Percentiles rank a stretch among this genome's conserved stretches.
Evolutionary conservation across 2,797 vertebrate genomes (phyloP).

Genomic region (Glyptemys insculpta): DNA sequence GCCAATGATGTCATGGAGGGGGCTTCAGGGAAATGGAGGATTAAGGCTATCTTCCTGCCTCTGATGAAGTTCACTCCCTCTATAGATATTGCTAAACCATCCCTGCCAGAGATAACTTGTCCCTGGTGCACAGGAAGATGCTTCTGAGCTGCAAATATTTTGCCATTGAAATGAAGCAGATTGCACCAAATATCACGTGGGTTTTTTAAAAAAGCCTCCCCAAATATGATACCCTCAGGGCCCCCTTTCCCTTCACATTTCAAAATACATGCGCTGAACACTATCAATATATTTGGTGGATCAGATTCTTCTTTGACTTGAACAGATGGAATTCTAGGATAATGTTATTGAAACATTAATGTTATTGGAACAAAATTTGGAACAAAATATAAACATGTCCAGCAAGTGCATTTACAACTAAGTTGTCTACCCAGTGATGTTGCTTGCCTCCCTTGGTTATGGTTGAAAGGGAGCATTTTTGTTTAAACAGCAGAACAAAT

Average conservation of each 20-base stretch:
- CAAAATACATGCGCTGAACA: not conserved
- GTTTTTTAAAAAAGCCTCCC: not conserved
- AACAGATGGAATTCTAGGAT: not conserved
- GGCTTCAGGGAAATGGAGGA: not conserved
- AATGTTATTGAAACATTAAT: not conserved
- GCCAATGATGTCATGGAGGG: not conserved
- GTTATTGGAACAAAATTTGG: not conserved
- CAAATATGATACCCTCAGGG: not conserved
- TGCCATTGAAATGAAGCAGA: not conserved
- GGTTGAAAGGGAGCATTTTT: not conserved
- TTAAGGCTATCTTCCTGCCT: conserved; percentile 26
- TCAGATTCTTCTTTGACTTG: not conserved
- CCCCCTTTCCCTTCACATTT: not conserved
- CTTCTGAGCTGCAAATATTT: conserved; percentile 20
- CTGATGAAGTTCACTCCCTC: not conserved
- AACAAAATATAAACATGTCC: not conserved
- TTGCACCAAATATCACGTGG: not conserved
- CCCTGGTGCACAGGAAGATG: conserved; percentile 13
- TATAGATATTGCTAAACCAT: not conserved
- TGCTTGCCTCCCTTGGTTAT: not conserved
- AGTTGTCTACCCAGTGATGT: not conserved
- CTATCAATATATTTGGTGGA: not conserved
- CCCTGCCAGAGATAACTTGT: not conserved
- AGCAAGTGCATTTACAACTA: not conserved
- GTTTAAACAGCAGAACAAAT: conserved; percentile 21